A percentile compares a stretch with the other conserved stretches of the same genome.
phyloP scores from a whole-genome alignment of 1,140 invertebrate species.

The Orchestia grillus region DNA sequence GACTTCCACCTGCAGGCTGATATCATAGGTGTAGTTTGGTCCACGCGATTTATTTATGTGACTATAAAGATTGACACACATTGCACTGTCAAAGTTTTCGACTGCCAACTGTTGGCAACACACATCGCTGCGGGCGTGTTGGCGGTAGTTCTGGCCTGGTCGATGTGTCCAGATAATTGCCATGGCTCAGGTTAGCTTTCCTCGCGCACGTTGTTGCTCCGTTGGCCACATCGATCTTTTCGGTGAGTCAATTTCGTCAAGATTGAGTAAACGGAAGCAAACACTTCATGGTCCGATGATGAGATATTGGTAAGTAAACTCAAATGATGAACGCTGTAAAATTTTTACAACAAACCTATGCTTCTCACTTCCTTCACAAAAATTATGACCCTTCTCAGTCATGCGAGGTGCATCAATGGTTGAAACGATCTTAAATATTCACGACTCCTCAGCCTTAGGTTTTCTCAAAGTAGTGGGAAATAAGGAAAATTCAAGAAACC shows the following conservation, averaged over 20 bases:
- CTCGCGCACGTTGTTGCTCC: background rate
- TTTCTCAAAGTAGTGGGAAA: background rate
- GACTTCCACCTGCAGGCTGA: background rate
- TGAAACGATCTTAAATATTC: background rate
- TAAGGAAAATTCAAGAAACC: background rate
- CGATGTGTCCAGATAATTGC: background rate
- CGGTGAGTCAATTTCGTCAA: background rate
- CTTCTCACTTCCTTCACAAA: background rate
- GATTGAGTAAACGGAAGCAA: background rate
- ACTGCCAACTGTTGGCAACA: background rate
- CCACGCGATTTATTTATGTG: background rate
- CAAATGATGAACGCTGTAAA: too few relatives aligned
- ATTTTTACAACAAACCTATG: background rate
- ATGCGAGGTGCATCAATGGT: background rate
- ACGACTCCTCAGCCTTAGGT: background rate
- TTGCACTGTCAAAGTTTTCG: background rate
- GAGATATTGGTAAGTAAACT: background rate
- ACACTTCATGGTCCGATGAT: background rate
- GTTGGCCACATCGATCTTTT: background rate
- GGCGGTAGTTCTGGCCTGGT: background rate
- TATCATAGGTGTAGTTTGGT: background rate
- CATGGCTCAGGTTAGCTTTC: background rate
- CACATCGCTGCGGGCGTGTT: background rate
- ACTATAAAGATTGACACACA: background rate
- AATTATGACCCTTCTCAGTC: background rate